Conservation (phyloP, 1,140 invertebrate species). For the Rhopalosiphum padi region DNA sequence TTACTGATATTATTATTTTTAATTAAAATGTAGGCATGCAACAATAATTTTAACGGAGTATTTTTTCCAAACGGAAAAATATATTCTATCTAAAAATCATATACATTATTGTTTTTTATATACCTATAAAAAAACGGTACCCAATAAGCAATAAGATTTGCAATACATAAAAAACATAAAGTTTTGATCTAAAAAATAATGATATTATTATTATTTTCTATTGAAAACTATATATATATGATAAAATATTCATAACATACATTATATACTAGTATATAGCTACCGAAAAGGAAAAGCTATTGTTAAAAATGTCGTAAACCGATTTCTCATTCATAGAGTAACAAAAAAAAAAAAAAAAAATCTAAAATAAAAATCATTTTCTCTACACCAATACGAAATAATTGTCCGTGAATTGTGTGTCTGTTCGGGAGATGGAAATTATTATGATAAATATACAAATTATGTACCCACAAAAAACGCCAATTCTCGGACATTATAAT, state of each 20-base stretch:
- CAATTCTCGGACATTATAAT: background rate
- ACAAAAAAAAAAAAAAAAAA: background rate
- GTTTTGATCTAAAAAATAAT: background rate
- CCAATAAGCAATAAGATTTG: background rate
- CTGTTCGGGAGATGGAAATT: background rate
- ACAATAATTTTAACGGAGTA: background rate
- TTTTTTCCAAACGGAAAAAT: background rate
- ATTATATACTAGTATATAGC: background rate
- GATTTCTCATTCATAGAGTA: background rate
- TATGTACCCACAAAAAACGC: background rate
- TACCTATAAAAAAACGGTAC: background rate
- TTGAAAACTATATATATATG: background rate
- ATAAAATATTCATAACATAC: background rate
- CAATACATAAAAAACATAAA: background rate
- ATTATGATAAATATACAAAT: conserved; percentile 15
- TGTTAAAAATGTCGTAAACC: background rate
- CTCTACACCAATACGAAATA: background rate
- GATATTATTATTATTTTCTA: background rate
- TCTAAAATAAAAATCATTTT: background rate
- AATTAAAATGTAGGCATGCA: background rate
- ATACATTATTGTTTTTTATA: too few species aligned
- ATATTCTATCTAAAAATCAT: too few species aligned
- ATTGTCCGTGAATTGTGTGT: background rate
- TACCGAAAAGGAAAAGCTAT: background rate
- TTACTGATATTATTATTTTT: background rate